Evolutionary conservation across 2,888 invertebrate species (phyloP), one percentile per base, ranked within the genome.

Genomic region (Exephanes ischioxanthus): DNA sequence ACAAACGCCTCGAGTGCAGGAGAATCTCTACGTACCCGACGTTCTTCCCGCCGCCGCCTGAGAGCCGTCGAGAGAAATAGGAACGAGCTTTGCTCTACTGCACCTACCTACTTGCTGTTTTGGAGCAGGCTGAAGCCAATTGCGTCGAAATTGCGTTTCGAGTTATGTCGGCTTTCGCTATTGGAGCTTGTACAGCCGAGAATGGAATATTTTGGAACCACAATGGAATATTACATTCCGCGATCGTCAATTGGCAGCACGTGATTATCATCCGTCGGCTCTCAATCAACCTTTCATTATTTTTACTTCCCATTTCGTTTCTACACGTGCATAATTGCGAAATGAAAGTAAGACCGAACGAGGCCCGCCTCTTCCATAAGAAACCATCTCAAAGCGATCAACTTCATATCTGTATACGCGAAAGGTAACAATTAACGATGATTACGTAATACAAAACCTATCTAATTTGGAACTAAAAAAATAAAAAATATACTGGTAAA

Each of bases 141-240:
- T 78, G 84, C 77, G 73, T 75, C 68, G 81, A 75, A 82, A 85
- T 85, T 85, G 81, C 81, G 61, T 82, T 82, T 75, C 68, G 55
- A 63, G 68, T 58, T 73, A 33, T 48, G 63, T 68, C 41, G 30
- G 67, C 41, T 67, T 7, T 66, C 53, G 63, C 66, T 48, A 11
- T 70, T 16, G 22, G 48, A 58, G 9, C 4, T 30, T 51, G 14
- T 4, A 14, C 22, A 63, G 7, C n/a, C 9, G 30, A 26, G 26
- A 63, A 61, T 30, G 73, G 30, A 45, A 73, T 45, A 48, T 61
- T 61, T 6, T 63, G 41, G 61, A 61, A 16, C 6, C 30, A 48
- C 51, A 75, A 41, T 41, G n/a, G 45, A 61, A 41, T 61, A 37
- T 45, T 30, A 9, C 45, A 19, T 14, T 45, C 3, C 30, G n/a